These are phyloP conservation scores for Sylvilagus floridanus DNA, from an alignment of 2,797 vertebrate species.

Conservation along the genomic window DNA sequence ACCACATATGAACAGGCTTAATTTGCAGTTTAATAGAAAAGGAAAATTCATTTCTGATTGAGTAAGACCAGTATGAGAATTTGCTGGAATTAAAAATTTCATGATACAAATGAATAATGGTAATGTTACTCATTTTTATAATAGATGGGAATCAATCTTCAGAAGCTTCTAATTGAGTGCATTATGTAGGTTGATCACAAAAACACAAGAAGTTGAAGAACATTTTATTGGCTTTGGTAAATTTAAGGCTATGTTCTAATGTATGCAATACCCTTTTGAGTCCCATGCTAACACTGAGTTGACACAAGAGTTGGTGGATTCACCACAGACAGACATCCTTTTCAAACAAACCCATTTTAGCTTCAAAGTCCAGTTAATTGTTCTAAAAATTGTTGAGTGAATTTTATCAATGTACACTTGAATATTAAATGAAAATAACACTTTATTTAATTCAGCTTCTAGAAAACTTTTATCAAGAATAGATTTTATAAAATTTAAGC, in stretches of 20 bases:
- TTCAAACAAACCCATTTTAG: not conserved
- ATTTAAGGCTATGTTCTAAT: not conserved
- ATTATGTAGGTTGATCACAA: not conserved
- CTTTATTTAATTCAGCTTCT: slow-evolving; percentile 14
- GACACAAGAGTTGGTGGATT: not conserved
- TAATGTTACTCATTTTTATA: not conserved
- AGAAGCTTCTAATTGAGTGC: not conserved
- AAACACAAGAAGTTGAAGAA: not conserved
- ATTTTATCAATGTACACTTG: slow-evolving; percentile 24
- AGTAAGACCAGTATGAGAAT: not conserved
- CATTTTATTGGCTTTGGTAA: not conserved
- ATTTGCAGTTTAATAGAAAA: not conserved
- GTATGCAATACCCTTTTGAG: not conserved
- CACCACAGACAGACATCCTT: not conserved
- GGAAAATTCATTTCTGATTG: not conserved
- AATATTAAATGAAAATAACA: slow-evolving; percentile 12
- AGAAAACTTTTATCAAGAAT: not conserved
- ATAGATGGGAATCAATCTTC: not conserved
- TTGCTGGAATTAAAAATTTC: not conserved
- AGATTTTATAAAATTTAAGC: slow-evolving; percentile 7
- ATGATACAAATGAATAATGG: not conserved
- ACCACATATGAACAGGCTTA: not conserved
- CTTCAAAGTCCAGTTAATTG: not conserved
- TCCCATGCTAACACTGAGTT: not conserved
- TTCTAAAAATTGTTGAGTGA: not conserved